A percentile compares a stretch with the other conserved stretches of the same genome.
These are phyloP conservation scores for Epizoanthus rinbou DNA, from an alignment of 92 coral and sea anemone species.

Conservation along the genomic window DNA sequence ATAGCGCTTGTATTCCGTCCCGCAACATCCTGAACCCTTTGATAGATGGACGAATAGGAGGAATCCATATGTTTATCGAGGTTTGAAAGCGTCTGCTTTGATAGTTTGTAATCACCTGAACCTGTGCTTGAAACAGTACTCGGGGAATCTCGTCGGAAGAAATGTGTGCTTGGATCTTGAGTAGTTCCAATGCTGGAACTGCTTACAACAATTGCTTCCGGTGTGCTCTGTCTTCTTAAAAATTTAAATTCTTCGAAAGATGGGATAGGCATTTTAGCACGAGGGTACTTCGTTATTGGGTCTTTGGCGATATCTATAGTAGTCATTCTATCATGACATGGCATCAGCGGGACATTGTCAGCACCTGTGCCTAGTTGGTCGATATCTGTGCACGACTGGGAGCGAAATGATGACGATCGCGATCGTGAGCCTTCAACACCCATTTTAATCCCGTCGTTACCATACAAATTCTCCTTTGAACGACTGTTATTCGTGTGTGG, in stretches of 20 bases:
- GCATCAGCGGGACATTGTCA: constrained; percentile 1
- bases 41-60: constrained; percentile 1
- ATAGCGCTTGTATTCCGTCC: constrained; percentile 13
- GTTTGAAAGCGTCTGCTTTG: not conserved
- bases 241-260: constrained; percentile 86
- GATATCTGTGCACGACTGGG: constrained; percentile 24
- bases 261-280: constrained; percentile 83
- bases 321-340: constrained; percentile 41
- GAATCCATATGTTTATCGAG: not conserved
- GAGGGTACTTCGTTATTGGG: constrained; percentile 60
- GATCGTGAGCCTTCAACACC: not conserved
- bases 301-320: constrained; percentile 15
- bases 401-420: constrained; percentile 18
- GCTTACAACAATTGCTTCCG: constrained; percentile 2
- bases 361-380: constrained; percentile 17
- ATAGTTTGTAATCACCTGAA: not conserved
- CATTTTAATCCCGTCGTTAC: not conserved
- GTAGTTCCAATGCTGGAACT: not conserved
- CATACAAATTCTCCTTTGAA: not conserved
- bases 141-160: not conserved
- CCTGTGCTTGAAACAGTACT: not conserved
- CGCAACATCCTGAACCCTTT: constrained; percentile 12
- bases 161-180: not conserved
- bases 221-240: constrained; percentile 38
- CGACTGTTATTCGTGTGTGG: not conserved